These are phyloP conservation scores for Pantherophis guttatus DNA, from an alignment of 2,113 vertebrate genomes.

Conservation along the genomic window DNA sequence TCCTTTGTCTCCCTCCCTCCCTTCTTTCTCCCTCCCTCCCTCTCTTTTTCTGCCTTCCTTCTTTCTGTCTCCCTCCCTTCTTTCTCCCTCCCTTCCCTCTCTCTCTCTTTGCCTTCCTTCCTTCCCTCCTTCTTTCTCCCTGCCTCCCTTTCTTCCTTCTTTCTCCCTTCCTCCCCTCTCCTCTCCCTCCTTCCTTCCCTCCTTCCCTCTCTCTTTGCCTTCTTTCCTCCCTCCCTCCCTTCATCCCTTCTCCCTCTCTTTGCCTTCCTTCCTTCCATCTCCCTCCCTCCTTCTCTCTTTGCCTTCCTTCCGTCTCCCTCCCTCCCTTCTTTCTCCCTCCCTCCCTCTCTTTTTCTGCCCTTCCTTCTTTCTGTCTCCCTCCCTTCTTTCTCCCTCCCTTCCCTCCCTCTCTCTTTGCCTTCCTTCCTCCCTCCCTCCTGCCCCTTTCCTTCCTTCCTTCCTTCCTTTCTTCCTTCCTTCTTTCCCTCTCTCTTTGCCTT, in stretches of 20 bases:
- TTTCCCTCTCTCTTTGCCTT: background rate
- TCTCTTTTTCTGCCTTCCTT: background rate
- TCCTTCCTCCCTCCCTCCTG: background rate
- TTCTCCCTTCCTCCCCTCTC: background rate
- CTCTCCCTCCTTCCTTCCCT: background rate
- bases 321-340: fast-evolving
- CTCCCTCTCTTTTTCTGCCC: fast-evolving
- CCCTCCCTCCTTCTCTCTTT: background rate
- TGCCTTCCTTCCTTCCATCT: fast-evolving
- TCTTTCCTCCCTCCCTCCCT: too few species aligned
- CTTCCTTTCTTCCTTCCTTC: constrained; percentile 60
- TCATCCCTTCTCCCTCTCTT: too few species aligned
- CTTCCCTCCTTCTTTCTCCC: too few species aligned
- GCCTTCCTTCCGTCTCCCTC: fast-evolving
- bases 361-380: background rate
- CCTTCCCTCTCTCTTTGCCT: too few species aligned
- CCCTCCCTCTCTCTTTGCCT: background rate
- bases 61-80: background rate
- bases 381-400: constrained; percentile 32
- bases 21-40: background rate
- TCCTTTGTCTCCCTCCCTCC: fast-evolving
- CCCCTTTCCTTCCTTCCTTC: background rate
- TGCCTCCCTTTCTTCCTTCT: too few species aligned
- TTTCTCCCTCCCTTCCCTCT: background rate
- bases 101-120: background rate